Evolutionary conservation across 2,113 vertebrate species (phyloP), one percentile per base, ranked within the genome.

Genomic region (Silurus asotus): DNA sequence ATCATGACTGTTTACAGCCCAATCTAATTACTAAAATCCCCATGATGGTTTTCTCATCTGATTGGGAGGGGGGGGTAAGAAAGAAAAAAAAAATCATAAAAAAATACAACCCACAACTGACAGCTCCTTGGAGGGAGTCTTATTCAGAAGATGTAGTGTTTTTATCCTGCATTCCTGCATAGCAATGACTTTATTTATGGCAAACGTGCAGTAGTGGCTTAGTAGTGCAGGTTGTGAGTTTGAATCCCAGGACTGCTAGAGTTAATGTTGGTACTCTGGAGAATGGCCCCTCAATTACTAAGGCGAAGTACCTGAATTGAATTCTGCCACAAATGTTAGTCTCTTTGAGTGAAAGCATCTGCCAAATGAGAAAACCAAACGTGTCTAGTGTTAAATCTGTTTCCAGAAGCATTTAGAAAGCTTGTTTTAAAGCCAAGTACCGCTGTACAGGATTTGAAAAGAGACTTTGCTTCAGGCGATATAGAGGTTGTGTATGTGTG

Each of bases 11-110:
- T 79, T 79, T 69, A 69, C 19, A 64, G 49, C 51, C n/a, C 61
- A 65, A 78, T 76, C 61, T 85, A 85, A 78, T 85, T 85, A 67
- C 74, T 76, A 37, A 64, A 78, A 67, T 76, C 84, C 84, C 82
- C 17, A 20, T 62, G 49, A 65, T 78, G 48, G 45, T 56, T 78
- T 65, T 62, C 61, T 78, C 25, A 37, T 55, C 74, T 13, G 74
- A 65, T 51, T 76, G n/a, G 9, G 37, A 37, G 37, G 37, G 0
- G 37, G 14, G 58, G 4, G 20, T 48, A 20, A 48, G 14, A 14
- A 74, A 59, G n/a, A 8, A 19, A n/a, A 3, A 5, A 48, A 58
- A 20, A 75, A 37, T 65, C 15, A 15, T 37, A 82, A 65, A 55
- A 13, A 56, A 67, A 65, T 64, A 82, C 53, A 70, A 74, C 64